Evolutionary conservation across 2,113 vertebrate genomes (phyloP), one percentile per base, ranked within the genome.

Genomic region (Thinocorus orbignyianus): DNA sequence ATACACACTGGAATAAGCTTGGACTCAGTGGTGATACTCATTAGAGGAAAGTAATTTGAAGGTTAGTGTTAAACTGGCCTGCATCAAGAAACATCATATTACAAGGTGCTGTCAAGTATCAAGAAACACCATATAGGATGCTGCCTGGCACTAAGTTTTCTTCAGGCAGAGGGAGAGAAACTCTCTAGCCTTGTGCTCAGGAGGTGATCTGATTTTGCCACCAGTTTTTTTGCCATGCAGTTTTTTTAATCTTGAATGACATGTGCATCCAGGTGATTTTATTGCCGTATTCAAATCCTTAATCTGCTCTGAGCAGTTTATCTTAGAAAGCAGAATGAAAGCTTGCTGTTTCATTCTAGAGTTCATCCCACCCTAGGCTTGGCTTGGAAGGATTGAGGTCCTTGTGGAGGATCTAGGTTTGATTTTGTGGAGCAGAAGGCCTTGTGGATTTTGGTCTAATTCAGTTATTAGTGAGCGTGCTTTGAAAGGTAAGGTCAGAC

Each of bases 311-410:
- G 26, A 31, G 7, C 6, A 7, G 11, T 69, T 93, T 60, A 46
- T 42, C 64, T 71, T 49, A 44, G 39, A 81, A 92, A 94, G n/a
- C 28, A 62, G 7, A 33, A 26, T 57, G 37, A 46, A 62, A 77
- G 22, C 49, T 83, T 80, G 14, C 28, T 41, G 13, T n/a, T 30
- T 72, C 0, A 0, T 58, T 77, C 2, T 0, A 37, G 46, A 46
- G 55, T 35, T 82, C 13, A 41, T 41, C 41, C n/a, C n/a, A n/a
- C n/a, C n/a, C n/a, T n/a, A n/a, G n/a, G 10, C 52, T 92, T 87
- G 66, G 11, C 49, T 86, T 81, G 60, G 20, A 22, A 65, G 39
- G 28, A 31, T 22, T 42, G 41, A 31, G 41, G 26, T 31, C 39
- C 26, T 65, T 22, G 62, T 65, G 28, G 39, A 31, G 62, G 41